Base-by-base conservation (phyloP, 2,888 invertebrate species). In the Thalpophila matura region DNA sequence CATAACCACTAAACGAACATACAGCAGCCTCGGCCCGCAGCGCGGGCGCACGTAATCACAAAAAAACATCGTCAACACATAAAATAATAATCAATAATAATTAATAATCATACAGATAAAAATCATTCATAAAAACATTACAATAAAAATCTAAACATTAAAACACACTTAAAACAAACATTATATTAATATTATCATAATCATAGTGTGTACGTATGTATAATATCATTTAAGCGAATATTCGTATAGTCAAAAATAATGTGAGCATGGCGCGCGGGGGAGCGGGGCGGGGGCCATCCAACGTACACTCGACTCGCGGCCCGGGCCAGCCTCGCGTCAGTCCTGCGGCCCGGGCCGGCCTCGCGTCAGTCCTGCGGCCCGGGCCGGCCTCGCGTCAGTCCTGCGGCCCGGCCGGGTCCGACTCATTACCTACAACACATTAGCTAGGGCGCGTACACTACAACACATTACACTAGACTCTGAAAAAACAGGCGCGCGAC, bases 111-210 rank as follows among this genome's bases (percentile, higher is more conserved):
- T 94, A 94, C 94, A 92, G 93, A 95, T 95, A 95, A 94, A 94
- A 95, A 95, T 94, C 95, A 94, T 95, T 90, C 94, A 95, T 94
- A 94, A 95, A 95, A 95, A 95, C 95, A 95, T 95, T 95, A 95
- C 92, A 95, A 95, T 95, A 95, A 95, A 95, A 95, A 94, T 95
- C 95, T 95, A 95, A 95, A 94, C 94, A 93, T 95, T 94, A 94
- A 95, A 94, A 94, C 95, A 94, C 95, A 90, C 95, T 94, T 94
- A 95, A 95, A 95, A 95, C 95, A 95, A 95, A 94, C 93, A 95
- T 94, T 95, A 95, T 94, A 95, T 94, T 95, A 95, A 95, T 94
- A 94, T 93, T 95, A 94, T 92, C 91, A 87, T 94, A 92, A 93
- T 94, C 91, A 93, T 94, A 94, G 93, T 91, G 94, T 93, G 93